These are phyloP conservation scores for Corvus hawaiiensis DNA, from an alignment of 2,113 vertebrate species.

Conservation along the genomic window DNA sequence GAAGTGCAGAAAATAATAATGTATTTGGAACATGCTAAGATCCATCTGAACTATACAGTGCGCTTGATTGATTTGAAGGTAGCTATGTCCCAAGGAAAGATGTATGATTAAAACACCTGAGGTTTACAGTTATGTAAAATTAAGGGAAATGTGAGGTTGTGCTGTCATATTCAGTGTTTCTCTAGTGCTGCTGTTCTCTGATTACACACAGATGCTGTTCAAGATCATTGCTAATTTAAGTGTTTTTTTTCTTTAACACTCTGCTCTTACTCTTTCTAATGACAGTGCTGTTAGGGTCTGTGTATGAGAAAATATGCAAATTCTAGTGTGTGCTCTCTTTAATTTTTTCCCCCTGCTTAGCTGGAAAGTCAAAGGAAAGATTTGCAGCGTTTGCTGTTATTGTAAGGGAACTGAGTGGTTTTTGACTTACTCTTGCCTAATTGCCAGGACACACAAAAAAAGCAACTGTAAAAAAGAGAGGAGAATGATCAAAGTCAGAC, in stretches of 20 bases:
- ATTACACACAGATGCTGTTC: not conserved
- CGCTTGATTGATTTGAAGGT: not conserved
- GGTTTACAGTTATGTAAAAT: not conserved
- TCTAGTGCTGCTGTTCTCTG: not conserved
- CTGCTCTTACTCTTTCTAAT: not conserved
- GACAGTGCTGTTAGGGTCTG: not conserved
- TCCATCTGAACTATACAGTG: not conserved
- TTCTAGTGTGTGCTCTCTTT: not conserved
- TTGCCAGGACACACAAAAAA: not conserved
- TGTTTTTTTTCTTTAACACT: not conserved
- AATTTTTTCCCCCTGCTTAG: not conserved
- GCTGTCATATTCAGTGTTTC: not conserved
- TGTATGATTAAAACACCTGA: not conserved
- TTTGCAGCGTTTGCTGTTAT: not conserved
- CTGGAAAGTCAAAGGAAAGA: not conserved
- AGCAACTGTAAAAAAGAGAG: not conserved
- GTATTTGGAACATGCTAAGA: not conserved
- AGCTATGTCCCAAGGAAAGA: not conserved
- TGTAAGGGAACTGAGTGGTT: not conserved
- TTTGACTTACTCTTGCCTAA: not conserved
- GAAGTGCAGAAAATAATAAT: not conserved
- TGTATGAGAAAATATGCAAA: not conserved
- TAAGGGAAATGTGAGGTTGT: not conserved
- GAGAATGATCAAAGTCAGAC: not conserved
- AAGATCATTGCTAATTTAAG: not conserved